Evolutionary conservation across 2,888 invertebrate genomes (phyloP).

Genomic region (Drosophila barbarae): DNA sequence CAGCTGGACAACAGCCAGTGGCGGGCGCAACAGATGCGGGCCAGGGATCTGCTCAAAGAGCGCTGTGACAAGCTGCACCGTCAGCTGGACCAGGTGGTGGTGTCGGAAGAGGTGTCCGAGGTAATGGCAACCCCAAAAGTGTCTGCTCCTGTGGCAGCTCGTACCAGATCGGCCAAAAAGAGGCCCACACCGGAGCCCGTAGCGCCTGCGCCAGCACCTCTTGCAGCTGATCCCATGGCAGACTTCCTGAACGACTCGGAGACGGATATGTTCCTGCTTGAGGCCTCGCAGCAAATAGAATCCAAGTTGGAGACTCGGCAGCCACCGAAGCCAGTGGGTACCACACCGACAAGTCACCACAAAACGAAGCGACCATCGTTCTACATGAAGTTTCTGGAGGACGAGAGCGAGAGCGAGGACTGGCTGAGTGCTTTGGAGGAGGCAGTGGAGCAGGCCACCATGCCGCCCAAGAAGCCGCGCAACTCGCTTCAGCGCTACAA

Average conservation of each 20-base stretch:
- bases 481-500: slow-evolving; percentile 75
- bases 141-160: slow-evolving; percentile 15
- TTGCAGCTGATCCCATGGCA: slow-evolving; percentile 39
- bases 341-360: slow-evolving; percentile 53
- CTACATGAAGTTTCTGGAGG: slow-evolving; percentile 76
- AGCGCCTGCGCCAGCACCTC: slow-evolving; percentile 1
- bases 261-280: slow-evolving; percentile 71
- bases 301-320: slow-evolving; percentile 44
- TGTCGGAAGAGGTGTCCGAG: slow-evolving; percentile 31
- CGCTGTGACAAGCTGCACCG: slow-evolving; percentile 72
- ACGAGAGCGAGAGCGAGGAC: slow-evolving; percentile 75
- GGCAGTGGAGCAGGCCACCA: slow-evolving; percentile 62
- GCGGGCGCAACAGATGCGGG: slow-evolving; percentile 66
- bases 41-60: slow-evolving; percentile 68
- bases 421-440: slow-evolving; percentile 75
- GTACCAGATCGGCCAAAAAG: slow-evolving; percentile 22
- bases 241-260: slow-evolving; percentile 77
- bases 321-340: neutral
- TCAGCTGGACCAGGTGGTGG: slow-evolving; percentile 59
- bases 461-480: slow-evolving; percentile 67
- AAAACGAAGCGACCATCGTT: slow-evolving; percentile 71
- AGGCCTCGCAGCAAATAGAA: slow-evolving; percentile 76
- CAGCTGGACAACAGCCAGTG: slow-evolving; percentile 62
- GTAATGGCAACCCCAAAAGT: neutral
- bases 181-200: neutral